Percentiles rank a stretch among this genome's conserved stretches.
These are phyloP conservation scores for Ariopsis seemanni DNA, from an alignment of 2,113 vertebrate genomes.

Conservation along the genomic window DNA sequence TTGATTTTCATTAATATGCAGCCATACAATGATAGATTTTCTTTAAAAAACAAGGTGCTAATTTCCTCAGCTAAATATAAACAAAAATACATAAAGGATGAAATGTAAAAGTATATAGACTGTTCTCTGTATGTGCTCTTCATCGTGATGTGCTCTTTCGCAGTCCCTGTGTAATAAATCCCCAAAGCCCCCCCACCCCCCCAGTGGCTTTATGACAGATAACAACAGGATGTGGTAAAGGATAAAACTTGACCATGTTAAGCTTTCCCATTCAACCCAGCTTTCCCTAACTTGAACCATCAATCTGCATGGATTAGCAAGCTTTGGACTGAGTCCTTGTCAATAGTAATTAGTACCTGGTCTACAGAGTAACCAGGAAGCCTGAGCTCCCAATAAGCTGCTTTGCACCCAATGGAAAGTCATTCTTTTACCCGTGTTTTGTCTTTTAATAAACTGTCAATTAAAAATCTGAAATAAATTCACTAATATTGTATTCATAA, in stretches of 20 bases:
- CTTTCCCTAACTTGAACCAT: conserved; percentile 66
- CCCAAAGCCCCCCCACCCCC: background rate
- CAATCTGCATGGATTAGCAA: conserved; percentile 68
- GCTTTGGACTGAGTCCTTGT: conserved; percentile 59
- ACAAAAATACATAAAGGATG: background rate
- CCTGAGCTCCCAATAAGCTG: conserved; percentile 68
- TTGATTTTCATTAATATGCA: background rate
- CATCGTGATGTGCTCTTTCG: conserved; percentile 39
- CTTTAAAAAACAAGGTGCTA: background rate
- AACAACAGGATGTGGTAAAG: conserved; percentile 26
- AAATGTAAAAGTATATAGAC: conserved; percentile 41
- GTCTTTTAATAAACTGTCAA: conserved; percentile 9
- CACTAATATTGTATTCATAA: background rate
- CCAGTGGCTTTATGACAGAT: conserved; percentile 12
- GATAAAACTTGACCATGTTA: conserved; percentile 61
- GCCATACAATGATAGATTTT: background rate
- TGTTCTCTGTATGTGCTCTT: conserved; percentile 47
- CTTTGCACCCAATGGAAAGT: conserved; percentile 55
- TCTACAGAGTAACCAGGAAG: conserved; percentile 59
- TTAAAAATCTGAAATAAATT: background rate
- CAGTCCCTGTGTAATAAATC: conserved; percentile 28
- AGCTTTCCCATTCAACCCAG: conserved; percentile 61
- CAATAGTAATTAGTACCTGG: conserved; percentile 65
- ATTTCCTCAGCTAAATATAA: background rate
- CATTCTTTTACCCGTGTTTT: conserved; percentile 19